Base-by-base conservation (phyloP, 2,888 invertebrate genomes). In the Clusia tigrina region DNA sequence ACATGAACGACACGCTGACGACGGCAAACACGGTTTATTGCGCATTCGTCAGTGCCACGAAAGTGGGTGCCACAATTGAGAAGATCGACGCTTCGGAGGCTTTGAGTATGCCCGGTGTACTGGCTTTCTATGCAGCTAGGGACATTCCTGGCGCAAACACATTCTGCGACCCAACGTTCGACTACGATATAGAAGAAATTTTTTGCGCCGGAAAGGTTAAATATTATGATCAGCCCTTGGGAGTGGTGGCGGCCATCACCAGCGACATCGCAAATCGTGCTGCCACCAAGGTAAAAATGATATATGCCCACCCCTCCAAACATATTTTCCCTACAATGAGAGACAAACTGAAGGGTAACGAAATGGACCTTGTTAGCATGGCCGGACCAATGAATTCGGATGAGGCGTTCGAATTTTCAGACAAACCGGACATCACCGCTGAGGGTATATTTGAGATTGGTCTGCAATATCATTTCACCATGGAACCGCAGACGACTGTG, bases 201-300 rank as follows among this genome's bases (percentile, higher is more conserved):
- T 69, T 75, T 57, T 12, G 70, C 51, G 1, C 80, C 77, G 67
- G 60, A 2, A 59, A 17, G 17, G 74, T 76, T 2, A 68, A 83
- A 2, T 91, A 88, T 77, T 88, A 89, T 64, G 89, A 90, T 0
- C 93, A 94, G 74, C 89, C 92, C 0, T 73, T 93, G 12, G 94
- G 90, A 0, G 76, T 94, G 0, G 85, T 94, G 17, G 88, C 89
- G 0, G 94, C 93, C 0, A 85, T 83, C 5, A 86, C 85, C 1
- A 86, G 86, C 15, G 84, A 83, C 2, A 71, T 87, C 3, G 90
- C 91, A 0, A 85, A 87, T 65, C 79, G 84, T 66, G 89, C 89
- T 1, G 85, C 87, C 0, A 77, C 82, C 3, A 78, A 85, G 68
- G 87, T 89, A 0, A 82, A 85, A 71, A 78, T 89, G 1, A 80